phyloP scores from a whole-genome alignment of 1,140 invertebrate species.

The Heliconius hewitsoni region DNA sequence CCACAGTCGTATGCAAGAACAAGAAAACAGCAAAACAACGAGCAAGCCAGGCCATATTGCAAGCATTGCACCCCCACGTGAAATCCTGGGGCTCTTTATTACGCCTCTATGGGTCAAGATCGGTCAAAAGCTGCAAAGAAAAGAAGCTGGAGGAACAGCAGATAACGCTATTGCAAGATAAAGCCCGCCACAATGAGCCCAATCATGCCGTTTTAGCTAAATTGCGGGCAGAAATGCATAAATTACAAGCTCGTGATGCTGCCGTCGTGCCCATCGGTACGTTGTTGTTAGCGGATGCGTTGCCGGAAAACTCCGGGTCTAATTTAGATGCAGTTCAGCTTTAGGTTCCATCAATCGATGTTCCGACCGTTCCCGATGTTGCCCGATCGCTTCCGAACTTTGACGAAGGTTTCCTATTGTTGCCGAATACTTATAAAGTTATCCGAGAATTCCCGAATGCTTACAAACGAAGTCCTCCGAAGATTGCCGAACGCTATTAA shows the following conservation, averaged over 20 bases:
- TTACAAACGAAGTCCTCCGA: no score
- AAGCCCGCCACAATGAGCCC: slow-evolving; percentile 94
- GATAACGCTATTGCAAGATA: slow-evolving; percentile 94
- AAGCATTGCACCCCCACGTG: slow-evolving; percentile 95
- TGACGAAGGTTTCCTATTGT: no score
- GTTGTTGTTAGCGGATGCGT: slow-evolving; percentile 84
- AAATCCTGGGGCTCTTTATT: slow-evolving; percentile 97
- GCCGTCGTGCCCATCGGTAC: slow-evolving; percentile 88
- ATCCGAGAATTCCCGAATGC: no score
- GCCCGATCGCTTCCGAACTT: no score
- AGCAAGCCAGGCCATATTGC: slow-evolving; percentile 96
- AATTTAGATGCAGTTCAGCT: slow-evolving; percentile 54
- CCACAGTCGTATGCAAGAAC: slow-evolving; percentile 95
- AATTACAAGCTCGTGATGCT: slow-evolving; percentile 86
- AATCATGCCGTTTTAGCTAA: slow-evolving; percentile 97
- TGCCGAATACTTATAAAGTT: no score
- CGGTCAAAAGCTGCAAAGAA: slow-evolving; percentile 95
- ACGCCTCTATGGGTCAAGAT: slow-evolving; percentile 95
- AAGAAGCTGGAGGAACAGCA: slow-evolving; percentile 97
- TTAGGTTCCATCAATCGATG: neutral
- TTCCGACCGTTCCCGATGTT: no score
- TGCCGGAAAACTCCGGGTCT: slow-evolving; percentile 82
- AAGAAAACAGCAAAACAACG: slow-evolving; percentile 98
- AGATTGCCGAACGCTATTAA: no score
- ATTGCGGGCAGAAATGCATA: slow-evolving; percentile 93